phyloP scores from a whole-genome alignment of 2,113 vertebrate genomes.

The Centropus unirufus region DNA sequence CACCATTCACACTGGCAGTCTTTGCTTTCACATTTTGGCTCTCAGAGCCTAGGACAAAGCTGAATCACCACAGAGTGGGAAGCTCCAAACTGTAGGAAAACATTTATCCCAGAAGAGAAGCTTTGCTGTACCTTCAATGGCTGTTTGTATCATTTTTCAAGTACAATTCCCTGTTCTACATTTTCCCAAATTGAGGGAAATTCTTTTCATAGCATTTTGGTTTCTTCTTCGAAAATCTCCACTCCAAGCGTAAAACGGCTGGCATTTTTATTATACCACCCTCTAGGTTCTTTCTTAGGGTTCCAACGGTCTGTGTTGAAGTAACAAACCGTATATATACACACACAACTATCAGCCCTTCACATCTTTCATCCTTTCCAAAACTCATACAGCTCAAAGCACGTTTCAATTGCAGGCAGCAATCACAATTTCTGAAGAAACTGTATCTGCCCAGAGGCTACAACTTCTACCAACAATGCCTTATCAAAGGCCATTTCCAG shows the following conservation, averaged over 20 bases:
- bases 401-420: background rate
- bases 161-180: background rate
- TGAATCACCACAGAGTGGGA: background rate
- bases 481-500: conserved; percentile 3
- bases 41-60: background rate
- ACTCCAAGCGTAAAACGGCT: background rate
- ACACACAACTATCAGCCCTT: background rate
- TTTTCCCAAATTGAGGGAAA: conserved; percentile 1
- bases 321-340: background rate
- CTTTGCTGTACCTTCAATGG: background rate
- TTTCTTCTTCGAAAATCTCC: conserved; percentile 8
- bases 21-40: background rate
- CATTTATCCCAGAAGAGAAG: background rate
- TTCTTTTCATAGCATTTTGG: background rate
- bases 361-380: background rate
- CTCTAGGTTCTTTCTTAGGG: background rate
- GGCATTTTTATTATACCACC: conserved; percentile 13
- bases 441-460: background rate
- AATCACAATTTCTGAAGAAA: background rate
- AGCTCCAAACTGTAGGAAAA: background rate
- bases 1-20: background rate
- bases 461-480: background rate
- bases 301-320: background rate
- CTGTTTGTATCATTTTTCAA: background rate
- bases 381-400: background rate